phyloP scores from a whole-genome alignment of 2,888 invertebrate genomes.

The Bembecia ichneumoniformis region DNA sequence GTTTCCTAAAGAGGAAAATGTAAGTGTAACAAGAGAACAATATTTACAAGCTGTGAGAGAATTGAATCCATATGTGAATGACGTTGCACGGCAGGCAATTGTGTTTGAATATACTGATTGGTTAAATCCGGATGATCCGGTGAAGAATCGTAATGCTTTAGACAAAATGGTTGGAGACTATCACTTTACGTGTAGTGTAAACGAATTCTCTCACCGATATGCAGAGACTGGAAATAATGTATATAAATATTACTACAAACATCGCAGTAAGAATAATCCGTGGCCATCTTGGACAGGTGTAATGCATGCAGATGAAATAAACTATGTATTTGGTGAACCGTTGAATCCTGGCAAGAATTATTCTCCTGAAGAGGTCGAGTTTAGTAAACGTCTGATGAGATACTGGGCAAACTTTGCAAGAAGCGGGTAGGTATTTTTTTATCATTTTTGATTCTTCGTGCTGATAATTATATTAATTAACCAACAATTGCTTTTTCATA shows the following conservation, averaged over 20 bases:
- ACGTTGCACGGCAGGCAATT: conserved; percentile 87
- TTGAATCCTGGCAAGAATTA: conserved; percentile 86
- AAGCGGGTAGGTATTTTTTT: conserved; percentile 80
- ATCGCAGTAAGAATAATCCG: conserved; percentile 85
- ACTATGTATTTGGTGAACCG: conserved; percentile 95
- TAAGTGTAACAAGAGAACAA: conserved; percentile 84
- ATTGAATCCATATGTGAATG: conserved; percentile 87
- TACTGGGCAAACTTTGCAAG: conserved; percentile 98
- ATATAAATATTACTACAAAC: conserved; percentile 92
- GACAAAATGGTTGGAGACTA: conserved; percentile 96
- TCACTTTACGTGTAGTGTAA: conserved; percentile 95
- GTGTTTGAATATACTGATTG: conserved; percentile 95
- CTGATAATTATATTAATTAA: too few species aligned
- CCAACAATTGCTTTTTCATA: neutral
- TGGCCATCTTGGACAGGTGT: conserved; percentile 98
- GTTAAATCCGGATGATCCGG: conserved; percentile 87
- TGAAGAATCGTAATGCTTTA: conserved; percentile 85
- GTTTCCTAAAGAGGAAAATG: conserved; percentile 87
- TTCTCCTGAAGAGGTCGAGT: conserved; percentile 84
- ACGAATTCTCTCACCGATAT: conserved; percentile 91
- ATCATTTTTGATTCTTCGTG: neutral
- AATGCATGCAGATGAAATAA: conserved; percentile 95
- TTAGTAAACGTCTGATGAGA: conserved; percentile 90
- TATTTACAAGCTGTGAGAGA: conserved; percentile 85
- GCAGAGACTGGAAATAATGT: conserved; percentile 91